Evolutionary conservation across 1,140 invertebrate species (phyloP), one percentile per base, ranked within the genome.

Genomic region (Drosophila seguyi): DNA sequence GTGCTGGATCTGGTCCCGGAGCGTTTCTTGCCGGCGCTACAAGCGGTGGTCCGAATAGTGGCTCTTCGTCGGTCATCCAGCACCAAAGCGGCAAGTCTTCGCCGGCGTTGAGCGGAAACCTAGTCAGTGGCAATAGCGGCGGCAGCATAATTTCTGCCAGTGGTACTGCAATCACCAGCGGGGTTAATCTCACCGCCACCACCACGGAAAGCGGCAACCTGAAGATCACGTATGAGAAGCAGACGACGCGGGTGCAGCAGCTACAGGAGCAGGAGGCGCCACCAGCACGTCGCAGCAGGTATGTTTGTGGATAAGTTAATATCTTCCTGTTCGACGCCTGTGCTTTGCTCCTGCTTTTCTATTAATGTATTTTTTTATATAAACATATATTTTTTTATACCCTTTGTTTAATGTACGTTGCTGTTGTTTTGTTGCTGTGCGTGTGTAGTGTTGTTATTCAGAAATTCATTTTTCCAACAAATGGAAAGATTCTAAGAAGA

Each of bases 201-300:
- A 91, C 91, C 13, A 93, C 93, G 38, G 94, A 92, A 55, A 92
- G 82, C 47, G 93, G 93, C 7, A 92, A 92, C 48, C 67, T 94
- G 53, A 94, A 94, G 83, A 94, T 94, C 16, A 93, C 92, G 47
- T 94, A 92, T 67, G 94, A 94, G 73, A 94, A 94, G 76, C 94
- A 94, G 78, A 88, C 83, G 8, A 90, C 80, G 25, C 75, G 90
- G 14, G 88, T 91, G 65, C 74, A 77, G 47, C 91, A 90, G 77
- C 69, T 79, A 56, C 93, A 83, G 60, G 93, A 93, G 52, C 93
- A 83, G 62, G 93, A 93, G 65, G 80, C 92, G 59, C 77, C 90
- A n/a, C 91, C 93, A 34, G 91, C 82, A 8, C 91, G 93, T 50
- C 78, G 93, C 42, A 92, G 91, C 74, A 93, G 93, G 93, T 94